Evolutionary conservation across 2,888 invertebrate genomes (phyloP).

Genomic region (Calliopum simillimum): DNA sequence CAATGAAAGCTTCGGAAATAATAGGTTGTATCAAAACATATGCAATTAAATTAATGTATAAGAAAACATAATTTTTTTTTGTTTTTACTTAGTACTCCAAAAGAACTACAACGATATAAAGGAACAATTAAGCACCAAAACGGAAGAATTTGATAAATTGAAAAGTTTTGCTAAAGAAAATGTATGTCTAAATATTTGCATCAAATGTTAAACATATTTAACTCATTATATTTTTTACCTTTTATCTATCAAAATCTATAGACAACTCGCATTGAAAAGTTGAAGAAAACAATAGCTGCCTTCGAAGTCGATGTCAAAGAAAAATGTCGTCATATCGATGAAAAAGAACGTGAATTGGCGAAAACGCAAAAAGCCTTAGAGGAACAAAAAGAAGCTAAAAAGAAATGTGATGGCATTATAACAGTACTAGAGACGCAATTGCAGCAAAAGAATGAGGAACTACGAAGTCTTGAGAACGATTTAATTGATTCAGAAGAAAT

Average conservation of each 20-base stretch:
- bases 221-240: background rate
- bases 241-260: slow-evolving; percentile 32
- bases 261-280: slow-evolving; percentile 60
- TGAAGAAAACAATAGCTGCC: slow-evolving; percentile 62
- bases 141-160: slow-evolving; percentile 55
- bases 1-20: slow-evolving; percentile 60
- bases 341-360: slow-evolving; percentile 59
- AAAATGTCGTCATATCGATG: slow-evolving; percentile 59
- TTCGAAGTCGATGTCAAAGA: slow-evolving; percentile 62
- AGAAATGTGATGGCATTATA: slow-evolving; percentile 63
- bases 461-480: slow-evolving; percentile 61
- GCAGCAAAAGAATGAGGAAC: slow-evolving; percentile 63
- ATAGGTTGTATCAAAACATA: slow-evolving; percentile 45
- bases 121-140: slow-evolving; percentile 51
- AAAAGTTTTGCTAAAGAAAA: slow-evolving; percentile 59
- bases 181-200: slow-evolving; percentile 43
- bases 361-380: slow-evolving; percentile 62
- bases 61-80: background rate
- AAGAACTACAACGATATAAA: slow-evolving; percentile 57
- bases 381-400: slow-evolving; percentile 62
- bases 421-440: slow-evolving; percentile 62
- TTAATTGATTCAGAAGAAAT: slow-evolving; percentile 65
- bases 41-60: background rate
- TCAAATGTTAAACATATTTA: background rate
- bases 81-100: slow-evolving; percentile 49